Evolutionary conservation across 2,888 invertebrate genomes (phyloP), one percentile per base, ranked within the genome.

Genomic region (Ceraclea dissimilis): DNA sequence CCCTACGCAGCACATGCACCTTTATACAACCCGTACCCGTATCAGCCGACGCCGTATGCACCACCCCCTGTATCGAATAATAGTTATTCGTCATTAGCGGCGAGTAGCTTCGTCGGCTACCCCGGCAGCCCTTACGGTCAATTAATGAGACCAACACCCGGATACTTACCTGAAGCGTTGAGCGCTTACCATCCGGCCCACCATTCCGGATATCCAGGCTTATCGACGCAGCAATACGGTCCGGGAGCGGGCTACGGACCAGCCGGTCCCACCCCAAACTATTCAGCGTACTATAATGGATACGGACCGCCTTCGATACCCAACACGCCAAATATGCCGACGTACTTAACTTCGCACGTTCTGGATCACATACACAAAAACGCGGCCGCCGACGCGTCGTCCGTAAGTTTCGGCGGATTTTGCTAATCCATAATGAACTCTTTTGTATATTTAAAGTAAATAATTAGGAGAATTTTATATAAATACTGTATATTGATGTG

Each of bases 391-490:
- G 59, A 68, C 60, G 67, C 63, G 57, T 74, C 75, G 58, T 72
- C 73, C 63, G 76, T 75, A 62, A 76, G 76, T 68, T 78, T 78
- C 71, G 74, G 75, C 63, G 74, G 75, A 62, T 77, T 75, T 72
- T 77, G 78, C 68, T 77, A 76, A 74, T 68, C 48, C 20, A 20
- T 34, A 13, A 8, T 39, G 39, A 39, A 39, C 39, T 4, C 39
- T 39, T 39, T 39, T 39, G 33, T 20, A 47, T 11, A 47, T 17
- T 47, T 18, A n/a, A 43, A 43, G 13, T 16, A 43, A 43, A 43
- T 17, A 43, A 43, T 6, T 43, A 43, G 43, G 13, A 6, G 33
- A 43, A 43, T 6, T n/a, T 43, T 43, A 43, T 43, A 43, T 43
- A 43, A 43, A 6, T 26, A n/a, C n/a, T n/a, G 10, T 26, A 26